Evolutionary conservation across 2,888 invertebrate species (phyloP).

Genomic region (Nephrotoma appendiculata): DNA sequence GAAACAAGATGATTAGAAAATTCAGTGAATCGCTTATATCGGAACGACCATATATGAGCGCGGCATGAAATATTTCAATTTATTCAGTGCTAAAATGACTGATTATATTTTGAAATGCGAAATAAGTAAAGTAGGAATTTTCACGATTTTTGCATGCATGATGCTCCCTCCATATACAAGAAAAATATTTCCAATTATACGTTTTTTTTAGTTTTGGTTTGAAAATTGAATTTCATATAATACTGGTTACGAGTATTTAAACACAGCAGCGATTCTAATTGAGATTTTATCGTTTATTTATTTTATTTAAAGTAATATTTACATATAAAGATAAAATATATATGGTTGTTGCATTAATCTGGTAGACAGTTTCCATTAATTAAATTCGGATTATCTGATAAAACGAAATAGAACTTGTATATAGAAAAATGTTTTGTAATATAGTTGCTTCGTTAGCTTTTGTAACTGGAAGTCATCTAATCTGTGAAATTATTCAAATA

Average conservation of each 20-base stretch:
- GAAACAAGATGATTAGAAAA: no score
- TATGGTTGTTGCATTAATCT: not conserved
- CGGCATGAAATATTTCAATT: not conserved
- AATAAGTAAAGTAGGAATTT: not conserved
- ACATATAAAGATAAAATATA: not conserved
- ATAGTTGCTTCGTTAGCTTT: no score
- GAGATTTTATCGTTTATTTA: constrained; percentile 1
- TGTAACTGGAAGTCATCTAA: no score
- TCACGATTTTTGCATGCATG: not conserved
- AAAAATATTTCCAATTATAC: not conserved
- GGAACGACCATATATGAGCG: no score
- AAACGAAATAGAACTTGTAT: not conserved
- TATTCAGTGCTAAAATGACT: constrained; percentile 2
- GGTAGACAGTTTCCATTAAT: not conserved
- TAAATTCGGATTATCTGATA: not conserved
- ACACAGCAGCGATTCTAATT: constrained; percentile 3
- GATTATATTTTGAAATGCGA: constrained; percentile 4
- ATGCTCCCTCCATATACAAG: not conserved
- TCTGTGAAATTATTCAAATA: no score
- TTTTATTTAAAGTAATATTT: not conserved
- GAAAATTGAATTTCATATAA: not conserved
- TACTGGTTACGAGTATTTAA: not conserved
- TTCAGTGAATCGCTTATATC: no score
- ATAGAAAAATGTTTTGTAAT: no score
- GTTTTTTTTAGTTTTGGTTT: not conserved